Percentiles rank a stretch among this genome's conserved stretches.
phyloP scores from a whole-genome alignment of 2,888 invertebrate species.

The Hypena proboscidalis region DNA sequence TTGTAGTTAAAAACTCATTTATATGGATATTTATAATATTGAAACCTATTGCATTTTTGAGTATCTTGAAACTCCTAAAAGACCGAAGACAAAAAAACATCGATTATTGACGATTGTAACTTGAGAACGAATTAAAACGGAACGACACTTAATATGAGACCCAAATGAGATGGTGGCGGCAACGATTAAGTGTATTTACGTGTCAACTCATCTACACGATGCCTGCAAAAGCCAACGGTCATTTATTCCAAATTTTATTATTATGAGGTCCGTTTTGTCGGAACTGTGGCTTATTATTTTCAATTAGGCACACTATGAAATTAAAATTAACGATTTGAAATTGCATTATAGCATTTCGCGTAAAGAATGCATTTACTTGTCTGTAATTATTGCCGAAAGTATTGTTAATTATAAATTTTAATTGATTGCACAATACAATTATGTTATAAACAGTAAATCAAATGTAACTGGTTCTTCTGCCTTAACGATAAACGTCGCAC shows the following conservation, averaged over 20 bases:
- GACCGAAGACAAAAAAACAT: conserved; percentile 12
- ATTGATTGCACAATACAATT: too few species aligned
- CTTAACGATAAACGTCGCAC: conserved; percentile 4
- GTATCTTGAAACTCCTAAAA: conserved; percentile 31
- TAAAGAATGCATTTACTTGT: too few species aligned
- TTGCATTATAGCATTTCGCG: too few species aligned
- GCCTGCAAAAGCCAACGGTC: conserved; percentile 47
- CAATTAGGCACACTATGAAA: conserved; percentile 16
- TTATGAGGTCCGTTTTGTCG: conserved; percentile 24
- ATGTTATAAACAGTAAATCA: too few species aligned
- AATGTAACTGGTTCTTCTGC: conserved; percentile 7
- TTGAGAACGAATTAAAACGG: conserved; percentile 55
- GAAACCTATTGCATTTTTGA: conserved; percentile 29
- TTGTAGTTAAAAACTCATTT: conserved; percentile 12
- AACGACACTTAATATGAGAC: conserved; percentile 54
- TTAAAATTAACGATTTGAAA: conserved; percentile 13
- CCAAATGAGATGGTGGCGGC: conserved; percentile 54
- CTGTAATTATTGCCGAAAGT: neutral
- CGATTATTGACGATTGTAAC: conserved; percentile 44
- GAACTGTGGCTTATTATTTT: conserved; percentile 25
- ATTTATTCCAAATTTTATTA: conserved; percentile 49
- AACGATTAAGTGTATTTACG: conserved; percentile 63
- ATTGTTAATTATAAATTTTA: conserved; percentile 3
- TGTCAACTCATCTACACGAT: conserved; percentile 51
- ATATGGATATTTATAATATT: conserved; percentile 21